Base-by-base conservation (phyloP, 2,888 invertebrate species). In the Criorhina ranunculi region DNA sequence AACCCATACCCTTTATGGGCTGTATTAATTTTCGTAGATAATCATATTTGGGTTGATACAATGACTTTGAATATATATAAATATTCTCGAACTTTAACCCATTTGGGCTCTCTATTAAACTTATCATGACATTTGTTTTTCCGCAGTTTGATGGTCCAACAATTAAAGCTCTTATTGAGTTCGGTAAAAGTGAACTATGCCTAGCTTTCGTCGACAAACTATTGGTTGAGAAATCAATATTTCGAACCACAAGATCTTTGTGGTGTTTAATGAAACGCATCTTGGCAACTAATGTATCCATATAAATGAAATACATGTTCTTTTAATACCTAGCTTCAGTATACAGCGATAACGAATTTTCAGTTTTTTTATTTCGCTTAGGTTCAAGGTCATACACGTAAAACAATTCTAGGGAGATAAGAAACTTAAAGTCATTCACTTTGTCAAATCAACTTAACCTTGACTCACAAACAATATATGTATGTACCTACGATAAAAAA, bases 31-130 rank as follows among this genome's bases (percentile, higher is more conserved):
- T 44, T 49, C 78, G 80, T 35, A 88, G 55, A 64, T 86, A 83
- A 40, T 78, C 53, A 73, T 88, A 89, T 80, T 88, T 89, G 3
- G 88, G 87, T 76, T 89, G 88, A 86, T 87, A 77, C 15, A 88
- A 76, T 5, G 88, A 88, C 59, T 88, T 89, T n/a, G 89, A 90
- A 78, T 89, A 90, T 12, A 91, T 72, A 73, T 90, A 91, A 40
- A 91, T 76, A 87, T 91, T 91, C 87, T 89, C 80, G 87, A 91
- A 91, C 80, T 87, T 79, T 31, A 90, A 66, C 5, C 90, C 90
- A 83, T 91, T 90, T 9, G 88, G 87, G 82, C 89, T 86, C 29
- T 87, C 79, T 29, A 91, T 77, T 64, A 91, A 87, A 64, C 87
- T 86, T 5, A 90, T 53, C 70, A 91, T 86, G 5, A 89, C 86